A percentile compares a stretch with the other conserved stretches of the same genome.
Evolutionary conservation across 2,797 vertebrate species (phyloP).

Genomic region (Falco concolor): DNA sequence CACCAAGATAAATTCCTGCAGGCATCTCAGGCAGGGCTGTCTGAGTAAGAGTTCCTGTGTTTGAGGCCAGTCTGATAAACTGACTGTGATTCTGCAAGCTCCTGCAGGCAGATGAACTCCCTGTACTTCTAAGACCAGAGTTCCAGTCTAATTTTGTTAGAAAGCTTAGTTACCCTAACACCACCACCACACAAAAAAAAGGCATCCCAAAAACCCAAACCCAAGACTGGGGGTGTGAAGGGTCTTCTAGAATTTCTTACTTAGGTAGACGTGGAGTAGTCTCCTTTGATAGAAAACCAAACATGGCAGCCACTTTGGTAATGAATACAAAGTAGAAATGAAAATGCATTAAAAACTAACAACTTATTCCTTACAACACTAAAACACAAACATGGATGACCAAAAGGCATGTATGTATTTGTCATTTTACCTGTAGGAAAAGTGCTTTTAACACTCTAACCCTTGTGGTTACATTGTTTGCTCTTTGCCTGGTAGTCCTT

Average conservation of each 20-base stretch:
- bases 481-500: background rate
- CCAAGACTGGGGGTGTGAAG: background rate
- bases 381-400: background rate
- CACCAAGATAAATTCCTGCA: background rate
- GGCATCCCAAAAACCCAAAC: background rate
- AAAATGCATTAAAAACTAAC: background rate
- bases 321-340: background rate
- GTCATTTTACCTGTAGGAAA: background rate
- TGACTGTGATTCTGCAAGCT: background rate
- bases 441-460: background rate
- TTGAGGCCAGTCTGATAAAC: background rate
- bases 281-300: background rate
- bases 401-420: rapidly evolving
- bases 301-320: background rate
- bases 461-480: background rate
- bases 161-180: background rate
- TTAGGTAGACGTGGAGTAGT: background rate
- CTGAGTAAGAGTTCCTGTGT: background rate
- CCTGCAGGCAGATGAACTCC: background rate
- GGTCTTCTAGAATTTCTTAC: background rate
- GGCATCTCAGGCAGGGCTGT: background rate
- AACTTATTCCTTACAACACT: background rate
- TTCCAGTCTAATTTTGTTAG: background rate
- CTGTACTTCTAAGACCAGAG: background rate
- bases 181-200: too few species aligned